phyloP scores from a whole-genome alignment of 2,797 vertebrate species.

The Coluber constrictor region DNA sequence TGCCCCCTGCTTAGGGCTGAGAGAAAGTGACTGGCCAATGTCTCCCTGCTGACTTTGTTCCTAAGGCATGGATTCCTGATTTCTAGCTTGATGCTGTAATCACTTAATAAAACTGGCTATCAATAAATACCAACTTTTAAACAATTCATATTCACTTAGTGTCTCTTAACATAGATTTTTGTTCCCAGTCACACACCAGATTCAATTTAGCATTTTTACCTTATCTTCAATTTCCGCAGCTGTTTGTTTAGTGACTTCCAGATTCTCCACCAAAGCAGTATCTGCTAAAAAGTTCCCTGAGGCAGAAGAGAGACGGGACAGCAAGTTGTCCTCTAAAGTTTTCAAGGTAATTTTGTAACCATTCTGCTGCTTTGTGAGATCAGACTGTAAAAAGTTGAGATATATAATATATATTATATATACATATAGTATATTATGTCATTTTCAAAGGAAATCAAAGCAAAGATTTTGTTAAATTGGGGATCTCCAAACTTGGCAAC shows the following conservation, averaged over 20 bases:
- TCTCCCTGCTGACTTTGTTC: background rate
- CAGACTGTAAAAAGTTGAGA: slow-evolving; percentile 75
- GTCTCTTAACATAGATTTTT: slow-evolving; percentile 2
- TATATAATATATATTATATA: background rate
- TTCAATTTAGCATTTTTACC: slow-evolving; percentile 64
- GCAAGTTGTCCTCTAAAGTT: slow-evolving; percentile 88
- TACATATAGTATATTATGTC: background rate
- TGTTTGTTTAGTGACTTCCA: slow-evolving; percentile 90
- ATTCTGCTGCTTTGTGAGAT: slow-evolving; percentile 92
- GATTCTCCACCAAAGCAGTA: slow-evolving; percentile 87
- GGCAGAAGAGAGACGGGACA: slow-evolving; percentile 88
- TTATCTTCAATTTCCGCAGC: slow-evolving; percentile 89
- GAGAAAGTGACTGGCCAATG: background rate
- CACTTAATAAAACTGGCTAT: background rate
- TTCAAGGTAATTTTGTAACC: slow-evolving; percentile 97
- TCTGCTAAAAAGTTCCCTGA: slow-evolving; percentile 93
- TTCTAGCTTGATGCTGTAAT: background rate
- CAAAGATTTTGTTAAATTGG: background rate
- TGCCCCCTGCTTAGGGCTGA: background rate
- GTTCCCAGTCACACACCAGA: background rate
- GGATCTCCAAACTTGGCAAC: too few species aligned
- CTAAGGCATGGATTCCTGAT: background rate
- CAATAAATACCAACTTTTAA: background rate
- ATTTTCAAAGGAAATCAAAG: background rate
- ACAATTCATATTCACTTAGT: background rate